Evolutionary conservation across 2,113 vertebrate genomes (phyloP).

Genomic region (Ceyx cyanopectus): DNA sequence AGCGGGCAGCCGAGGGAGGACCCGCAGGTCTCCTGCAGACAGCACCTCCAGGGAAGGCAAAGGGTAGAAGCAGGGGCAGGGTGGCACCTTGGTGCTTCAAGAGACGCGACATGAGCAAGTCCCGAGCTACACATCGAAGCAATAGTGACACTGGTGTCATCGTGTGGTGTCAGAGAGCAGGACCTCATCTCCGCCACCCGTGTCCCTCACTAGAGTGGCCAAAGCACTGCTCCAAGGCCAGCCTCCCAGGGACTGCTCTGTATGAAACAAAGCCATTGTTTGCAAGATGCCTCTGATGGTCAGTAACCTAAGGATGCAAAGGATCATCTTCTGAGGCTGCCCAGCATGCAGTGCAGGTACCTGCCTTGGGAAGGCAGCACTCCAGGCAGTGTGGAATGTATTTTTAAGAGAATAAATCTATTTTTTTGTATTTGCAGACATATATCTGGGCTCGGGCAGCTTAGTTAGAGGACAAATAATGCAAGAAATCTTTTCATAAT

Average conservation of each 20-base stretch:
- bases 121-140: neutral
- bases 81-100: neutral
- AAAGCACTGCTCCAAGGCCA: neutral
- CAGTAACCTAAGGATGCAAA: neutral
- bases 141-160: neutral
- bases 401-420: conserved; percentile 84
- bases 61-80: neutral
- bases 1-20: accelerated
- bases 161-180: neutral
- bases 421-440: conserved; percentile 84
- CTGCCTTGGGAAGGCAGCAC: conserved; percentile 33
- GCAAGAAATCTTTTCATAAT: conserved; percentile 22
- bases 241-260: neutral
- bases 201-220: neutral
- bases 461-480: conserved; percentile 56
- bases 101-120: neutral
- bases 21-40: accelerated
- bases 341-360: neutral
- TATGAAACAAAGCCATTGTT: conserved; percentile 41
- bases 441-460: conserved; percentile 69
- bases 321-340: neutral
- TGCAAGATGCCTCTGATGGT: conserved; percentile 14
- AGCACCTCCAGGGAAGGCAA: neutral
- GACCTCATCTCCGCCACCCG: neutral
- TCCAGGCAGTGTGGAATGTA: conserved; percentile 79